These are phyloP conservation scores for Petrolisthes manimaculis DNA, from an alignment of 2,888 invertebrate genomes.

Conservation along the genomic window DNA sequence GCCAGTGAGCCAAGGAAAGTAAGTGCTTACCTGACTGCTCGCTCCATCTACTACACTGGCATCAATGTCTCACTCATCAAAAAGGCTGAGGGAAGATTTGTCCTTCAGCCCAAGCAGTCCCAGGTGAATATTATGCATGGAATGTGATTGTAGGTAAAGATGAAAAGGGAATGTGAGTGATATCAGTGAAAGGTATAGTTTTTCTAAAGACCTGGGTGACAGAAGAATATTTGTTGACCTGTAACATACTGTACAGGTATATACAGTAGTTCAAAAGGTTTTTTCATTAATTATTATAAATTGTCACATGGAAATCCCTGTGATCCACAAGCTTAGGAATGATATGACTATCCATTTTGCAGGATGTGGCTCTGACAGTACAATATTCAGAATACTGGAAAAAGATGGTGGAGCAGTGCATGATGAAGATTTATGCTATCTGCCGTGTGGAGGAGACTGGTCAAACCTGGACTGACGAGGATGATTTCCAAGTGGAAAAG, in stretches of 20 bases:
- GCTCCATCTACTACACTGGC: slow-evolving; percentile 80
- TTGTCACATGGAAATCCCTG: no score
- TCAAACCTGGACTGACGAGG: slow-evolving; percentile 82
- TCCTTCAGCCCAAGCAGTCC: slow-evolving; percentile 72
- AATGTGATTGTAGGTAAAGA: neutral
- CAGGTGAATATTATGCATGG: slow-evolving; percentile 41
- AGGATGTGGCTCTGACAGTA: slow-evolving; percentile 74
- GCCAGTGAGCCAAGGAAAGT: slow-evolving; percentile 77
- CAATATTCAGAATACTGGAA: slow-evolving; percentile 79
- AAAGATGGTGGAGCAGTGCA: slow-evolving; percentile 79
- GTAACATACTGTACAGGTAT: neutral
- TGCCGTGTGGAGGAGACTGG: slow-evolving; percentile 80
- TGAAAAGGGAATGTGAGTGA: neutral
- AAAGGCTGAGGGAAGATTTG: slow-evolving; percentile 76
- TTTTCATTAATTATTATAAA: no score
- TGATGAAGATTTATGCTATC: slow-evolving; percentile 81
- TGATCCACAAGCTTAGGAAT: no score
- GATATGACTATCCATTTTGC: neutral
- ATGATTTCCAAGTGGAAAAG: slow-evolving; percentile 79
- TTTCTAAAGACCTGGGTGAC: no score
- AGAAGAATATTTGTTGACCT: neutral
- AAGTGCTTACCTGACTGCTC: slow-evolving; percentile 76
- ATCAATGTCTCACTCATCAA: slow-evolving; percentile 77
- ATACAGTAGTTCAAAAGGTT: neutral
- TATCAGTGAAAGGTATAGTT: neutral